Evolutionary conservation across 2,113 vertebrate genomes (phyloP), one percentile per base, ranked within the genome.

Genomic region (Tachycineta bicolor): DNA sequence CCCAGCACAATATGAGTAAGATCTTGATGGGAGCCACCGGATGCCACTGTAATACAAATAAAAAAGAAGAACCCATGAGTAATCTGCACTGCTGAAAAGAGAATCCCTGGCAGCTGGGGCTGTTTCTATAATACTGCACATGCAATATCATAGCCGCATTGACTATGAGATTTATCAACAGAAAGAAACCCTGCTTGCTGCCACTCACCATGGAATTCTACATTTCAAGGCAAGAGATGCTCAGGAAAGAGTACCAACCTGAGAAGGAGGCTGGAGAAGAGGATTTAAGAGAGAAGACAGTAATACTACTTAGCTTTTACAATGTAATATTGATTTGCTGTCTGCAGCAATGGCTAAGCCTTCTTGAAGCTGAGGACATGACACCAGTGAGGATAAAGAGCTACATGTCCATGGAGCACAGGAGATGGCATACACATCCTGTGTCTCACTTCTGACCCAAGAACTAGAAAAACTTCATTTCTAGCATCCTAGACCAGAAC

Each of bases 11-110:
- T 33, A 12, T 80, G 88, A 94, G 79, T 93, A 93, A 86, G 44
- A 93, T 62, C 78, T 71, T 29, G 1, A 81, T 0, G 8, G 90
- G 68, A 95, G 68, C 28, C 90, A 95, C 93, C 52, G 26, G 88
- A 90, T 96, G 93, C 90, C 79, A 63, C 64, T 75, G 64, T 69
- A 74, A 92, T 68, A 70, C 43, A 87, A 95, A 95, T 75, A 53
- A 96, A 75, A 96, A 80, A 93, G 41, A 90, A 92, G 77, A 92
- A 89, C 44, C 49, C 76, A 22, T 90, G 94, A 94, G 76, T 93
- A 96, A 96, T 83, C 80, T 86, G 68, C 64, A 50, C n/a, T 64
- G 79, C n/a, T 58, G 80, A 75, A 83, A 89, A 89, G 68, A 81
- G 56, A 31, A 81, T 65, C 56, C 81, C 80, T 74, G 58, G 81